phyloP scores from a whole-genome alignment of 2,113 vertebrate species.

The Prolemur simus region DNA sequence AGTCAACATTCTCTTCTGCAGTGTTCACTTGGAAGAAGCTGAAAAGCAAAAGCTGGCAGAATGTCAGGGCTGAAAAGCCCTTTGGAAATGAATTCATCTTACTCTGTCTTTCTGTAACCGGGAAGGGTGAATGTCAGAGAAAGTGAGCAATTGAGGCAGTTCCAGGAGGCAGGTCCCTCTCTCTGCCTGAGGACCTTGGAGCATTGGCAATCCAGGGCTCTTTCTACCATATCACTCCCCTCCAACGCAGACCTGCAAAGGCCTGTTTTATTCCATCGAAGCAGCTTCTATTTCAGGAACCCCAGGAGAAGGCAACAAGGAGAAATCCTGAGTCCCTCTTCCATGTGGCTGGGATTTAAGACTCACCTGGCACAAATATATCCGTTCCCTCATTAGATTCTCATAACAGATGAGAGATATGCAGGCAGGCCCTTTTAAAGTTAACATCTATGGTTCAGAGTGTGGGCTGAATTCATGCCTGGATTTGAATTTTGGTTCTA shows the following conservation, averaged over 20 bases:
- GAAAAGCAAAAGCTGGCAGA: neutral
- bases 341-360: neutral
- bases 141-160: neutral
- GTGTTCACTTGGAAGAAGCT: neutral
- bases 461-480: neutral
- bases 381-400: neutral
- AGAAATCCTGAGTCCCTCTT: neutral
- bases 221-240: fast-evolving
- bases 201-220: neutral
- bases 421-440: neutral
- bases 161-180: neutral
- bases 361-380: neutral
- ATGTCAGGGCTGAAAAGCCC: neutral
- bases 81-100: neutral
- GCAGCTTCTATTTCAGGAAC: neutral
- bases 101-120: neutral
- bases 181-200: neutral
- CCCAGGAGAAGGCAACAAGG: neutral
- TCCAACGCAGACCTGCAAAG: neutral
- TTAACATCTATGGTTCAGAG: neutral
- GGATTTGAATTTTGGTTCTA: neutral
- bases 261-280: neutral
- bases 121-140: neutral
- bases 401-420: neutral
- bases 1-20: neutral